phyloP scores from a whole-genome alignment of 64 coral and sea anemone genomes.

The Montipora sp. region DNA sequence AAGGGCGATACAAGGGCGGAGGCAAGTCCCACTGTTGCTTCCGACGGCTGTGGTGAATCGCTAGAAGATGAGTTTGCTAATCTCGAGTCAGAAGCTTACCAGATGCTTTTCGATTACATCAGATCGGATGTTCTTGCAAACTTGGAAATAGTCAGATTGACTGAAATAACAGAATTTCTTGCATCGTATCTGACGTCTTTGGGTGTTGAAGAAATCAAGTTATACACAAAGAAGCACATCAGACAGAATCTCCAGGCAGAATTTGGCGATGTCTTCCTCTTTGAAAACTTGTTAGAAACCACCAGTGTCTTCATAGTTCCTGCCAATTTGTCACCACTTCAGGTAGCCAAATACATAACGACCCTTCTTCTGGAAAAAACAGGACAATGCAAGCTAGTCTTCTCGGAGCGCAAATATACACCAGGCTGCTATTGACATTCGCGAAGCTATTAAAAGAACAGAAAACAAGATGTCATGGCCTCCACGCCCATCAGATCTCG shows the following conservation, averaged over 20 bases:
- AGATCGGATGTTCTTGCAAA: constrained; percentile 48
- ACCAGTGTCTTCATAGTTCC: constrained; percentile 41
- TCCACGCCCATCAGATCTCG: constrained; percentile 23
- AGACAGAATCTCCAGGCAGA: constrained; percentile 51
- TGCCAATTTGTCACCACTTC: constrained; percentile 6
- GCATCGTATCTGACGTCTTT: constrained; percentile 35
- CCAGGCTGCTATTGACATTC: constrained; percentile 24
- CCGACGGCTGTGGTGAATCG: constrained; percentile 2
- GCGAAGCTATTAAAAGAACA: neutral
- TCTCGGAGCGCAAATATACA: constrained; percentile 13
- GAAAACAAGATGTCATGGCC: constrained; percentile 46
- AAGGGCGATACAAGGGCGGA: constrained; percentile 45
- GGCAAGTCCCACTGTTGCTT: neutral
- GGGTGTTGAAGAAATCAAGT: constrained; percentile 26
- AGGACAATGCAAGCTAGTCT: neutral
- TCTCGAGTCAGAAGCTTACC: constrained; percentile 53
- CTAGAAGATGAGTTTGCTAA: constrained; percentile 31
- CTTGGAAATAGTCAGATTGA: constrained; percentile 40
- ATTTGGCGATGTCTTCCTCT: constrained; percentile 30
- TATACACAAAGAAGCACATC: constrained; percentile 37
- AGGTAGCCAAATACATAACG: neutral
- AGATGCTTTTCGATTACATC: constrained; percentile 62
- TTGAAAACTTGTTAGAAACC: constrained; percentile 50
- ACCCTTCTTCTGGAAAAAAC: neutral
- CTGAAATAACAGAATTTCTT: constrained; percentile 44